Percentiles rank a stretch among this genome's conserved stretches.
phyloP scores from a whole-genome alignment of 2,113 vertebrate species.

The Thamnaconus septentrionalis region DNA sequence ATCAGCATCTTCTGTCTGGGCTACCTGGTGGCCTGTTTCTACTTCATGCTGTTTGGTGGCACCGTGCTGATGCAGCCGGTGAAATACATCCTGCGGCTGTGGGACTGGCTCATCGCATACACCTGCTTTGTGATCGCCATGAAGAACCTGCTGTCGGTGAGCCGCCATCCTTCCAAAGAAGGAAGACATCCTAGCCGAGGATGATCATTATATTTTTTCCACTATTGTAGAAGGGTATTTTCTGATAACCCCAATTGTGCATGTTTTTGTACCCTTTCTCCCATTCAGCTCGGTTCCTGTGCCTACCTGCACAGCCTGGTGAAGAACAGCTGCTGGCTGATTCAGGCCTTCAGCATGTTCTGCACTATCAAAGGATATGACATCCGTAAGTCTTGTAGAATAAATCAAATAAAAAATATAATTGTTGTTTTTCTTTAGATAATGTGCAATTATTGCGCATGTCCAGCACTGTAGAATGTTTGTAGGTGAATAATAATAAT shows the following conservation, averaged over 20 bases:
- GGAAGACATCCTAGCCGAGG: background rate
- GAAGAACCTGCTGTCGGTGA: constrained; percentile 78
- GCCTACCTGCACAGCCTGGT: constrained; percentile 71
- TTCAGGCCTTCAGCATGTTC: constrained; percentile 77
- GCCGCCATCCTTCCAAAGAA: constrained; percentile 1
- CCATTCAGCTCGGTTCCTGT: constrained; percentile 71
- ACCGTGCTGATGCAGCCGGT: constrained; percentile 76
- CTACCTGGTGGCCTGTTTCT: constrained; percentile 80
- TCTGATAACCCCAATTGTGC: no score
- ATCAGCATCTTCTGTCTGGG: constrained; percentile 77
- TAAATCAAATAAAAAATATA: no score
- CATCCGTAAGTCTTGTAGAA: constrained; percentile 63
- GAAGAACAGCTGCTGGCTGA: constrained; percentile 75
- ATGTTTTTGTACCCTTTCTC: background rate
- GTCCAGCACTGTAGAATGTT: background rate
- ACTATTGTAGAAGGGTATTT: background rate
- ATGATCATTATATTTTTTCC: background rate
- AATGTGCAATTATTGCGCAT: no score
- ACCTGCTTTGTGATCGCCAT: constrained; percentile 73
- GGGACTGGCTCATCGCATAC: constrained; percentile 77
- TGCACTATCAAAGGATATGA: constrained; percentile 77
- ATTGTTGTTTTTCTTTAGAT: no score
- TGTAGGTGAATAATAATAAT: no score
- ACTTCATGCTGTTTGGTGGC: constrained; percentile 78
- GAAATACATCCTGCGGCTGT: constrained; percentile 66